Base-by-base conservation (phyloP, 2,888 invertebrate genomes). In the Anthrax anthrax region DNA sequence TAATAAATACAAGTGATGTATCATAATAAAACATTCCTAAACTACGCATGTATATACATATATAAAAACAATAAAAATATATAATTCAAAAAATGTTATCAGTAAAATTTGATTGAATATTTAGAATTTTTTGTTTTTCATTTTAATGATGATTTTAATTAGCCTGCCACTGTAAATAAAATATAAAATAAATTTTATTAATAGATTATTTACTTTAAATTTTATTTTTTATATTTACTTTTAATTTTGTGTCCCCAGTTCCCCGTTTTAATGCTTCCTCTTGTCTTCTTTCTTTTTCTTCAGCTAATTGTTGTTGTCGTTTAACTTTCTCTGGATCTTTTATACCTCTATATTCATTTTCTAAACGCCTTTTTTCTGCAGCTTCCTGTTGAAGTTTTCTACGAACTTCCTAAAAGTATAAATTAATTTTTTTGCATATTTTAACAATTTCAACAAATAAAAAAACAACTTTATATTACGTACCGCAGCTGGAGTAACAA, bases 341-440 rank as follows among this genome's bases (percentile, higher is more conserved):
- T 5, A 83, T 72, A 1, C 83, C 83, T 4, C 80, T 71, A 1
- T 65, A 59, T 27, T 77, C 77, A 48, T 74, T 74, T 54, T 80
- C 76, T 2, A 69, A 67, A 1, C 73, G 70, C 2, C 83, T 71
- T 41, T 70, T 72, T 60, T 83, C 81, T 0, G 82, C 83, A 2
- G 83, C 83, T 55, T 81, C 81, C 8, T 74, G 70, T 55, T 77
- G 77, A 57, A 79, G 78, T 17, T 71, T 72, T 29, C 82, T 71
- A 43, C 80, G 72, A 10, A 75, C 75, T 60, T 80, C 80, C 81
- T 81, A 51, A 12, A 51, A 51, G 3, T 4, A 37, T 41, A 37
- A 18, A 42, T 17, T n/a, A 27, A 14, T 27, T 41, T 29, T n/a
- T 23, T 6, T 6, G 8, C 23, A 23, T 42, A 16, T 12, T 13